Base-by-base conservation (phyloP, 2,113 vertebrate species). In the Saimiri boliviensis region DNA sequence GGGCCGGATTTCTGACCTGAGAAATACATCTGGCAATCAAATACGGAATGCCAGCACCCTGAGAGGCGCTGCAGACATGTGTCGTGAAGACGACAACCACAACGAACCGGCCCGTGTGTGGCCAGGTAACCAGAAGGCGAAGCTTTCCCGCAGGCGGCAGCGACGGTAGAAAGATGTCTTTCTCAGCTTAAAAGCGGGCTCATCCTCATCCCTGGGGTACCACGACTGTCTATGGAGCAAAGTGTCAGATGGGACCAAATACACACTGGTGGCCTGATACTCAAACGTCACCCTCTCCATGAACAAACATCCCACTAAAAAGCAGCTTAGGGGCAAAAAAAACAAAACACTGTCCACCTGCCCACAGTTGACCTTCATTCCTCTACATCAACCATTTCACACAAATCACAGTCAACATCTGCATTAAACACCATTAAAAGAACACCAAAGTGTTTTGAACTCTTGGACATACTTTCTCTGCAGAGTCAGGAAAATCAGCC, bases 371-470 rank as follows among this genome's bases (percentile, higher is more conserved):
- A 70, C 81, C 74, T 96, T 77, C 85, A 42, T 20, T 40, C 47
- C 77, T 52, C 94, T 68, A 68, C 82, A 40, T 77, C 91, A 79
- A 79, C 56, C 96, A 68, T 79, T 83, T 91, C 49, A 49, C 14
- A 27, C 42, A 86, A 83, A 88, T 89, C 83, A 37, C 92, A 93
- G 82, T 93, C 90, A 96, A 91, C n/a, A 82, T 42, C 73, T 79
- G 56, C n/a, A 14, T 88, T 92, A 71, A 95, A 90, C 77, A 96
- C 16, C 77, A 73, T 86, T 83, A 74, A 95, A 96, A 73, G 74
- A 89, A 83, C 35, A n/a, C 25, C 30, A 92, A 49, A 19, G 58
- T 12, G 63, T 63, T 60, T 37, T 86, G 54, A n/a, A 52, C 30
- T 92, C 30, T 77, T n/a, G 82, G 56, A 91, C 92, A 92, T 32